phyloP scores from a whole-genome alignment of 2,888 invertebrate genomes.

The Sesia bembeciformis region DNA sequence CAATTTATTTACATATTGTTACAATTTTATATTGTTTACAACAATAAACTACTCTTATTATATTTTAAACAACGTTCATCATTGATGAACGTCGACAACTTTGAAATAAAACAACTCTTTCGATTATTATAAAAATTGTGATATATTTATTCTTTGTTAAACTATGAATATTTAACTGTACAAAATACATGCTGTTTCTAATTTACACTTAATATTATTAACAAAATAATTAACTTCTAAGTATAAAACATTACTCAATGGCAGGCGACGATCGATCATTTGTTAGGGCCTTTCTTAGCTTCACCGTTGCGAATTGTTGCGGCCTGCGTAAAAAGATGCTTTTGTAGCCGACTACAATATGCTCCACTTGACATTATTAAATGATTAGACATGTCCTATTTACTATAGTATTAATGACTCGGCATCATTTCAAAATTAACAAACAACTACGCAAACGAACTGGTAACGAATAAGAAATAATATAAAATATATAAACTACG shows the following conservation, averaged over 20 bases:
- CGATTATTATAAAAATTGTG: constrained; percentile 69
- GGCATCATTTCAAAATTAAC: background rate
- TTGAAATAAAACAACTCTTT: constrained; percentile 32
- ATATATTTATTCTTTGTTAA: constrained; percentile 69
- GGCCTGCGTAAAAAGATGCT: constrained; percentile 73
- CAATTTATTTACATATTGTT: no score
- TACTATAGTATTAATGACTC: background rate
- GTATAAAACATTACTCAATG: constrained; percentile 68
- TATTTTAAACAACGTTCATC: no score
- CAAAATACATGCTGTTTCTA: constrained; percentile 70
- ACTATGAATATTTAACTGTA: constrained; percentile 75
- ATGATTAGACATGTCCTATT: no score
- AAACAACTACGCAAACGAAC: background rate
- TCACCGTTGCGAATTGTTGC: constrained; percentile 91
- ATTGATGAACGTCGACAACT: no score
- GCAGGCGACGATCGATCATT: constrained; percentile 90
- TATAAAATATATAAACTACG: constrained; percentile 2
- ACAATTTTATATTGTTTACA: no score
- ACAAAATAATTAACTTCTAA: constrained; percentile 56
- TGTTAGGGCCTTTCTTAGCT: constrained; percentile 89
- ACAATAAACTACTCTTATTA: no score
- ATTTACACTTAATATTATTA: constrained; percentile 68
- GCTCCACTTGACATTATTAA: no score
- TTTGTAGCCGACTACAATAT: background rate
- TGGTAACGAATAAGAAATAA: constrained; percentile 4